Base-by-base conservation (phyloP, 2,797 vertebrate species). In the Enteromius afrohamiltoni region DNA sequence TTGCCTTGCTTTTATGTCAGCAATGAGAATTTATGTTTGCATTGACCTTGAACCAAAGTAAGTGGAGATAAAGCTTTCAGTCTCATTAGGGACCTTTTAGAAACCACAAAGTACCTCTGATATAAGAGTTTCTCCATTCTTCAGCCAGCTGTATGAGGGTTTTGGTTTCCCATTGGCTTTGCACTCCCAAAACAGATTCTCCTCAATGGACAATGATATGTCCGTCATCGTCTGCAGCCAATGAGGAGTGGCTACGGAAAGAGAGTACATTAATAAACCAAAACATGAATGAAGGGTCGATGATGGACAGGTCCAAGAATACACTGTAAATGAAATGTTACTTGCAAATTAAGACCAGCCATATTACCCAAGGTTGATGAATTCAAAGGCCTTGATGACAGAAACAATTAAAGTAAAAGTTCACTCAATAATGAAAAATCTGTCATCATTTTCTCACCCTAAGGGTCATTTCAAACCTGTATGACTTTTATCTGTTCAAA, bases 71-170 rank as follows among this genome's bases (percentile, higher is more conserved):
- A 84, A 51, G 58, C 23, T 62, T 29, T 47, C 53, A 31, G n/a
- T 64, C 71, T 86, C 23, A 60, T 51, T 84, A 82, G 17, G 37
- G 14, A 29, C 29, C 9, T 37, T 64, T 47, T 10, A 53, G 6
- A 17, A 6, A 21, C 16, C 70, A 7, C 21, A 67, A 79, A 86
- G 86, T 95, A 99, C 97, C 97, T 98, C 96, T 16, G 92, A 31
- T 21, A 86, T 65, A 40, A 99, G 82, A 6, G 93, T 93, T 23
- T 96, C 95, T 77, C 97, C 97, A 13, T 97, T 96, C 92, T 95
- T 98, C 91, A 98, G 84, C 98, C 97, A 99, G 88, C 95, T 95
- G 87, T 97, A 98, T 0, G 97, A 98, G 0, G 97, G 97, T 86
- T 97, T 98, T 2, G 98, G 97, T 69, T 98, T 98, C 19, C 97